Base-by-base conservation (phyloP, 1,140 invertebrate genomes). In the Coenobita brevimanus region DNA sequence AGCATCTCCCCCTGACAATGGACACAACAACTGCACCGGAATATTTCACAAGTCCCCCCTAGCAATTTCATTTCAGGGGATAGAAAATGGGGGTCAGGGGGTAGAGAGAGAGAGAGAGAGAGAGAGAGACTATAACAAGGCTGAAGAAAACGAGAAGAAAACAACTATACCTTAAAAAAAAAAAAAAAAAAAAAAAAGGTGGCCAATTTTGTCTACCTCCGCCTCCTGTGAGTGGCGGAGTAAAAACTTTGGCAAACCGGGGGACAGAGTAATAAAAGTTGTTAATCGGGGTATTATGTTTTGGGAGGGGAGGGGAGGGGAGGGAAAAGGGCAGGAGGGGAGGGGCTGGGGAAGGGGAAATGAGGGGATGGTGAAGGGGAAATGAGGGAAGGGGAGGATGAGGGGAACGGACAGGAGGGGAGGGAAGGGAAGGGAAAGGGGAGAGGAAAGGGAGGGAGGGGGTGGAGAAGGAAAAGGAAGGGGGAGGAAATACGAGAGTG, bases 1-100 rank as follows among this genome's bases (percentile, higher is more conserved):
- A 80, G 50, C 76, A 80, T 80, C 30, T 62, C n/a, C 30, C 69
- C 57, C 41, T 33, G 76, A 50, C 43, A 43, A 80, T 50, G 24
- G 50, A 30, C 50, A 62, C 50, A 50, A 57, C 2, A 80, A 80
- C 76, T 80, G 50, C 76, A 80, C 41, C 76, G 50, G 41, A 80
- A 80, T 80, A 80, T 80, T 80, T 80, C 54, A n/a, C n/a, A n/a
- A n/a, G n/a, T 21, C 67, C 67, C 21, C 36, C 67, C 41, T 71
- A 17, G 67, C 67, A 71, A 71, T 43, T 76, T 76, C 73, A 54
- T 43, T 43, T 76, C 38, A 24, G 36, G 71, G n/a, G 4, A 30
- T 13, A 6, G 64, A 10, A n/a, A 27, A 13, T 21, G 30, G 6
- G 69, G 69, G 17, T 41, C 54, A 10, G 54, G n/a, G 54, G 54